phyloP scores from a whole-genome alignment of 2,113 vertebrate genomes.

The Eurystomus gularis region DNA sequence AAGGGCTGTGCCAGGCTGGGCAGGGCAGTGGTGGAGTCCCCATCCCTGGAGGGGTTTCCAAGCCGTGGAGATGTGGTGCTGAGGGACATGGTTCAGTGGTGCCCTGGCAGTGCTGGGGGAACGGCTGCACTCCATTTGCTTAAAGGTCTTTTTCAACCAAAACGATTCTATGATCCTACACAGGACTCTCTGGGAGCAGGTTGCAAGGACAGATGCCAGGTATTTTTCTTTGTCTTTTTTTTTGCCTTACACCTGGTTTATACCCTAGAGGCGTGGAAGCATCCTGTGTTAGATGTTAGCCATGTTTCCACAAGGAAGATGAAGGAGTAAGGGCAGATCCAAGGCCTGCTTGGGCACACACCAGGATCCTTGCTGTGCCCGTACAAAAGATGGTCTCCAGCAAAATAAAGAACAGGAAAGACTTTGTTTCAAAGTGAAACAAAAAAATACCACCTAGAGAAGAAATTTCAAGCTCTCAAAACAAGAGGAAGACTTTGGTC shows the following conservation, averaged over 20 bases:
- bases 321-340: background rate
- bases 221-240: accelerated
- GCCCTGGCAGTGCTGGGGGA: too few relatives aligned
- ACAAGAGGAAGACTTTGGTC: background rate
- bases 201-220: background rate
- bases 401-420: background rate
- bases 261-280: too few relatives aligned
- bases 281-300: accelerated
- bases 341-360: background rate
- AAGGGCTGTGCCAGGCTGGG: too few relatives aligned
- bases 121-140: too few relatives aligned
- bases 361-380: background rate
- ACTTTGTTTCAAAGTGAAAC: too few relatives aligned
- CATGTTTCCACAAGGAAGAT: background rate
- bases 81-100: too few relatives aligned
- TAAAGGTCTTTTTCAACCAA: too few relatives aligned
- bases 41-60: too few relatives aligned
- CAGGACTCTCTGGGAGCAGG: background rate
- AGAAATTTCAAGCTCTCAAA: background rate
- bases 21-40: too few relatives aligned
- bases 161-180: background rate
- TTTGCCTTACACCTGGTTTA: background rate
- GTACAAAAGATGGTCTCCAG: background rate
- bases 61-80: too few relatives aligned
- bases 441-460: background rate